These are phyloP conservation scores for Drosophila demipolita DNA, from an alignment of 2,888 invertebrate genomes.

Conservation along the genomic window DNA sequence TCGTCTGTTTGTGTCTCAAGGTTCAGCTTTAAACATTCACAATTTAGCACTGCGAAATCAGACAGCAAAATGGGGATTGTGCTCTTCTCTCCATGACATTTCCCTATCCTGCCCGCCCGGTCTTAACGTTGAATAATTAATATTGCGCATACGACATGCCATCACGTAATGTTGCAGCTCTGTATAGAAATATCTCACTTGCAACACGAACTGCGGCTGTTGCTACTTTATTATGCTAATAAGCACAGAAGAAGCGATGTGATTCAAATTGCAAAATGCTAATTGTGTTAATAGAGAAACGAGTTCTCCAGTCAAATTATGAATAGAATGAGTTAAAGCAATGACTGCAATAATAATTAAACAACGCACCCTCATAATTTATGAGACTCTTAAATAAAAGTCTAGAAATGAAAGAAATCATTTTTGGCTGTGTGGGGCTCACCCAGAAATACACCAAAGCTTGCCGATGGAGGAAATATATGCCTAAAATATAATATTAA, in stretches of 20 bases:
- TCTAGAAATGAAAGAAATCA: background rate
- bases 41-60: slow-evolving; percentile 32
- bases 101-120: slow-evolving; percentile 8
- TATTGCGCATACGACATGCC: slow-evolving; percentile 75
- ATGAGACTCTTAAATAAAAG: background rate
- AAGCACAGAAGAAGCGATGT: slow-evolving; percentile 16
- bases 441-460: background rate
- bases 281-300: background rate
- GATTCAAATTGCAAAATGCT: slow-evolving; percentile 11
- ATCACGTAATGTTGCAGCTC: slow-evolving; percentile 48
- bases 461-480: background rate
- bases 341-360: background rate
- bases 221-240: slow-evolving; percentile 59
- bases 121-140: slow-evolving; percentile 64
- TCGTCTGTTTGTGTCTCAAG: slow-evolving; percentile 43
- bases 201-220: slow-evolving; percentile 6
- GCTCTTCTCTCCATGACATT: slow-evolving; percentile 2
- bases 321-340: background rate
- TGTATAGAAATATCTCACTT: slow-evolving; percentile 26
- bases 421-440: too few species aligned
- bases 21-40: slow-evolving; percentile 45
- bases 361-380: background rate
- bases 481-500: background rate
- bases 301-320: background rate
- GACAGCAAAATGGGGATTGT: background rate